Evolutionary conservation across 2,888 invertebrate species (phyloP), one percentile per base, ranked within the genome.

Genomic region (Lycophotia porphyrea): DNA sequence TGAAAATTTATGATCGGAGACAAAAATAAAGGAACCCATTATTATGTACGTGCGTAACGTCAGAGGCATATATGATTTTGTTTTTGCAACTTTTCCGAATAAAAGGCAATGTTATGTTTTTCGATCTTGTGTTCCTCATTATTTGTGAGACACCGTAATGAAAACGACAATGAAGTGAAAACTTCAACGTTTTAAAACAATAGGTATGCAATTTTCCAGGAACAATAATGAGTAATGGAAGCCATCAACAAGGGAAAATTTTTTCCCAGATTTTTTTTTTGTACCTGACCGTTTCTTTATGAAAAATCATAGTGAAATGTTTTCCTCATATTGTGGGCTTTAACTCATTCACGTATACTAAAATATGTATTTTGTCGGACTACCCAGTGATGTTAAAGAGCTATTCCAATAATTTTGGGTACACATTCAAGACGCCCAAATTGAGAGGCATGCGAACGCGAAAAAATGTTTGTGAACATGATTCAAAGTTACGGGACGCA

Each of bases 1-100:
- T 88, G 81, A 88, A 80, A 84, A 83, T 83, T 78, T 87, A 87
- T 83, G 81, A 72, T 87, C 77, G 34, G 65, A 70, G 78, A 83
- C 84, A 80, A 77, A 82, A 80, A 87, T 88, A 87, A 85, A 83
- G 71, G 66, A 80, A 83, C 76, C 63, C 77, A 79, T 88, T 80
- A 81, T 76, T 74, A 78, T 78, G 70, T 71, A 73, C 74, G 79
- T 78, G 77, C 63, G 67, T 71, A 75, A 75, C 73, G 74, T 84
- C 70, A 66, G 52, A 81, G 42, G 66, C 81, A 73, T 86, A 81
- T 71, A 75, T 82, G 78, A 78, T 76, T 63, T 76, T 68, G 44
- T 78, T 80, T 76, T 88, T 78, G 34, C 13, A 71, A 66, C 27
- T 70, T 44, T 65, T 0, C 21, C 44, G n/a, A 44, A 75, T 66